phyloP scores from a whole-genome alignment of 2,797 vertebrate genomes.

The Enteromius paludinosus region DNA sequence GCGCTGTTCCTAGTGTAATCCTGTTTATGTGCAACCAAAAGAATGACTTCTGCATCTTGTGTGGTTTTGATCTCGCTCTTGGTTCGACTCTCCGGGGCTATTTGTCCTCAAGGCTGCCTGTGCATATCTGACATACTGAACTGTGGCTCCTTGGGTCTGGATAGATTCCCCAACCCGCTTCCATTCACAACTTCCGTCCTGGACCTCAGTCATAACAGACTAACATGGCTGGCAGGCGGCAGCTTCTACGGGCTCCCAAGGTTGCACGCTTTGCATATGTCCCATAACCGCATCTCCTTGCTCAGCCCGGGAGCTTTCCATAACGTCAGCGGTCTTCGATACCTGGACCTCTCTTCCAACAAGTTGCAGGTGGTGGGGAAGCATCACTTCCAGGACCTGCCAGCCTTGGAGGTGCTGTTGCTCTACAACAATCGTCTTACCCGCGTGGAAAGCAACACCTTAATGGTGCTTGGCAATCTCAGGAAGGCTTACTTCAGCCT shows the following conservation, averaged over 20 bases:
- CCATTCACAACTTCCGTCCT: slow-evolving; percentile 79
- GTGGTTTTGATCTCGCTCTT: slow-evolving; percentile 70
- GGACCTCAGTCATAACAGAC: slow-evolving; percentile 89
- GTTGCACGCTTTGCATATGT: slow-evolving; percentile 82
- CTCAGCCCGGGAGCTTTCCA: slow-evolving; percentile 78
- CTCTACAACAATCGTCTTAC: slow-evolving; percentile 90
- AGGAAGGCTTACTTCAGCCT: slow-evolving; percentile 88
- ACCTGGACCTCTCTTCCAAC: slow-evolving; percentile 94
- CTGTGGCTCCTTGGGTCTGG: slow-evolving; percentile 82
- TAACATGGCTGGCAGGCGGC: slow-evolving; percentile 78
- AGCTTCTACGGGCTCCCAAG: slow-evolving; percentile 80
- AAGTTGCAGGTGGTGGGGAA: slow-evolving; percentile 77
- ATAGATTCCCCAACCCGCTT: slow-evolving; percentile 74
- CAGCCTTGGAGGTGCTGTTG: slow-evolving; percentile 86
- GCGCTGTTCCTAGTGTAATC: background rate
- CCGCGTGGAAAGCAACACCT: slow-evolving; percentile 79
- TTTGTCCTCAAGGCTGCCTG: slow-evolving; percentile 84
- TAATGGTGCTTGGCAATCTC: slow-evolving; percentile 80
- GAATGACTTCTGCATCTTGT: slow-evolving; percentile 67
- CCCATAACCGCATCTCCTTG: slow-evolving; percentile 82
- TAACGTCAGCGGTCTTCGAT: slow-evolving; percentile 82
- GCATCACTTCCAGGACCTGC: slow-evolving; percentile 86
- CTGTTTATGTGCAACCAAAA: slow-evolving; percentile 45
- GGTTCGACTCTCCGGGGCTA: slow-evolving; percentile 31
- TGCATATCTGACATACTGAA: slow-evolving; percentile 89